Evolutionary conservation across 1,140 invertebrate species (phyloP).

Genomic region (Nasonia vitripennis): DNA sequence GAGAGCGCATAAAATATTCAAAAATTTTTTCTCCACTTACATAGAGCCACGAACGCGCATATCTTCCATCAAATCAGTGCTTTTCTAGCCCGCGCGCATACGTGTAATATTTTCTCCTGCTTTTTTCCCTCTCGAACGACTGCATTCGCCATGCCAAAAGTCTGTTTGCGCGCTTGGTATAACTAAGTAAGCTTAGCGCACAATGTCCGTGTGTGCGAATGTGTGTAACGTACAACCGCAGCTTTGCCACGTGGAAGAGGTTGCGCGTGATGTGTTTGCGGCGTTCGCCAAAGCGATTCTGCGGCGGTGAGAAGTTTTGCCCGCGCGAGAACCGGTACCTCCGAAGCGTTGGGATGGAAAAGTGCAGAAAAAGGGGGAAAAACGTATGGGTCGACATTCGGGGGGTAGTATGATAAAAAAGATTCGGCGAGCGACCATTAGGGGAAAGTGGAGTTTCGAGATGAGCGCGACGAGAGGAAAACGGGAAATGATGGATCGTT

Average conservation of each 20-base stretch:
- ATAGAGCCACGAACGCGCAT: not conserved
- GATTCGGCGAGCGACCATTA: not conserved
- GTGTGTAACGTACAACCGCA: not conserved
- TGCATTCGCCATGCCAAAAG: not conserved
- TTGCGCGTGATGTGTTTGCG: slow-evolving; percentile 39
- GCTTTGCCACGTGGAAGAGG: not conserved
- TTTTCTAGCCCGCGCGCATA: not conserved
- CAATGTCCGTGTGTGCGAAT: not conserved
- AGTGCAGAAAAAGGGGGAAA: slow-evolving; percentile 6
- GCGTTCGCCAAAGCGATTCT: slow-evolving; percentile 31
- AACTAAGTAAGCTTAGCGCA: not conserved
- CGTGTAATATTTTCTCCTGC: not conserved
- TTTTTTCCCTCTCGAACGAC: not conserved
- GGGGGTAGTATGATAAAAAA: not conserved
- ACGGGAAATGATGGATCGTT: slow-evolving; percentile 3
- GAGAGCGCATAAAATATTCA: not conserved
- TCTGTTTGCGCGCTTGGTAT: not conserved
- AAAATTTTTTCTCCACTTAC: not conserved
- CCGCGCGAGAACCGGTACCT: not conserved
- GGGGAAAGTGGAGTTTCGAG: too few species aligned
- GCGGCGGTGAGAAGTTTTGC: not conserved
- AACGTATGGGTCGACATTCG: not conserved
- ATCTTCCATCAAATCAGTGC: slow-evolving; percentile 24
- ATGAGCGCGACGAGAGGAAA: not conserved
- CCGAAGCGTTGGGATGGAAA: not conserved